Base-by-base conservation (phyloP, 2,797 vertebrate species). In the Chelon auratus region DNA sequence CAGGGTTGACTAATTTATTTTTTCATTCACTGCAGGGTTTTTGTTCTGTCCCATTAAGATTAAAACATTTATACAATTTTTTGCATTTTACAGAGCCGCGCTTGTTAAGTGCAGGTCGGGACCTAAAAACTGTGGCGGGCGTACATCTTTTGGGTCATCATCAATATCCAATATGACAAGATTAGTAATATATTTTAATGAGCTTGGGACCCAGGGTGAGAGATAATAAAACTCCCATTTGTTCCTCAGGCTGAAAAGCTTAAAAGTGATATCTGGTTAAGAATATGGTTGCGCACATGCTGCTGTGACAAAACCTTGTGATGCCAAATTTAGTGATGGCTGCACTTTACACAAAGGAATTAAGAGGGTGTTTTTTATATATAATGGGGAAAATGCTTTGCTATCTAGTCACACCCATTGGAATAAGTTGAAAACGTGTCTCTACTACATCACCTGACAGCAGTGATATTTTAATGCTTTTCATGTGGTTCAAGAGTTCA, bases 181-280 rank as follows among this genome's bases (percentile, higher is more conserved):
- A 77, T 76, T 56, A 64, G 62, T 53, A 84, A 86, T 87, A 48
- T 82, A 73, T 82, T 89, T 77, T 73, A 82, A 81, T 81, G 77
- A 85, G 68, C 59, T 65, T 53, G 18, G 69, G 36, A 61, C 56
- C 47, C 76, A 61, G n/a, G 64, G 69, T 64, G 62, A 84, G 64
- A 67, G 62, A 79, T 68, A 79, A 80, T 78, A 73, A 77, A 58
- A 77, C 50, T 68, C 60, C 66, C 67, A 77, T 73, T 68, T 82
- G 71, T 73, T 80, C 68, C 61, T 62, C 22, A 18, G 65, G 20
- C 79, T 73, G 68, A 87, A 72, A 12, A n/a, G 52, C 5, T 52
- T 60, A 52, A 65, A 62, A 72, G 24, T 75, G 85, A 68, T 70
- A 56, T 26, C 65, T 72, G 36, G 22, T 74, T 62, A 68, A 36